Conservation (phyloP, 2,888 invertebrate species). For the Ochropacha duplaris region DNA sequence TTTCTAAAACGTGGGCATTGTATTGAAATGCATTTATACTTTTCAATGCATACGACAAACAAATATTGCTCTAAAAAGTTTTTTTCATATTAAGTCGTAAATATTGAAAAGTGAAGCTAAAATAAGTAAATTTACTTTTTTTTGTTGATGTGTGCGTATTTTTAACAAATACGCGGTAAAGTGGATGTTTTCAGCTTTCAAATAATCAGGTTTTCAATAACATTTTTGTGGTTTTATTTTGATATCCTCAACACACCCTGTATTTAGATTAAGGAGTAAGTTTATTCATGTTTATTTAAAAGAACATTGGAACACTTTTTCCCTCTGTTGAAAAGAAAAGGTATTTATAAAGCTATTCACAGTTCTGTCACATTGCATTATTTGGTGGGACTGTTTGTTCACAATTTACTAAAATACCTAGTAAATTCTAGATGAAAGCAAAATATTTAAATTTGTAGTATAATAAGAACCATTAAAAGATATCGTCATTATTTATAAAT, state of each 20-base stretch:
- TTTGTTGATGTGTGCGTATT: slow-evolving; percentile 23
- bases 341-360: background rate
- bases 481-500: background rate
- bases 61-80: slow-evolving; percentile 20
- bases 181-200: slow-evolving; percentile 74
- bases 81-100: slow-evolving; percentile 8
- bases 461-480: too few species aligned
- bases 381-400: background rate
- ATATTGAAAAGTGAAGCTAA: slow-evolving; percentile 18
- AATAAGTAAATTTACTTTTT: slow-evolving; percentile 24
- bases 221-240: slow-evolving; percentile 63
- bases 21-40: slow-evolving; percentile 38
- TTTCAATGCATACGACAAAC: slow-evolving; percentile 26
- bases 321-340: background rate
- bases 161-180: slow-evolving; percentile 27
- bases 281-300: background rate
- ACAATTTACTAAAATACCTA: background rate
- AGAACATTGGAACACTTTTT: background rate
- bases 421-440: background rate
- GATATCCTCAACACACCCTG: background rate
- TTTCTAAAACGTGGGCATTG: slow-evolving; percentile 43
- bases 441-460: too few species aligned
- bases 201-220: slow-evolving; percentile 80
- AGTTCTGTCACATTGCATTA: slow-evolving; percentile 31
- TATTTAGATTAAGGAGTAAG: background rate